Base-by-base conservation (phyloP, 2,113 vertebrate species). In the Chauna torquata region DNA sequence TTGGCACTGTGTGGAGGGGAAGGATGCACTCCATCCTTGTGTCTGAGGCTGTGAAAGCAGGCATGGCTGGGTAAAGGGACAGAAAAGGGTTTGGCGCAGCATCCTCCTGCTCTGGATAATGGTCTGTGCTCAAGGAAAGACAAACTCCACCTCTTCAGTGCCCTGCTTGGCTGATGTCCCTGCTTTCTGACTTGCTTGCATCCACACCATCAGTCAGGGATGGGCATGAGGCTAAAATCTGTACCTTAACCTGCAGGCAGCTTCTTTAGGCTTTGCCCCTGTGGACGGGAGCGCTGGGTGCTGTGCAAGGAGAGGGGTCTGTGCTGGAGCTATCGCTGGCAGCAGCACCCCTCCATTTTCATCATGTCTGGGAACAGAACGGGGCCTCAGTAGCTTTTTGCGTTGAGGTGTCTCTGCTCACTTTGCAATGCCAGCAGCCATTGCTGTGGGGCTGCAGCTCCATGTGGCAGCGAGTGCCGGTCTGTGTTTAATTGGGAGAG, bases 201-300 rank as follows among this genome's bases (percentile, higher is more conserved):
- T 27, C 49, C 55, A 12, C 2, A 1, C 70, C 50, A 6, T n/a
- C 40, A 2, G 70, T 34, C 52, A 52, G 34, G 19, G 69, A 12
- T 49, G 65, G 38, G 54, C 49, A 44, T 17, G 18, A 6, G 70
- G 82, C 45, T 86, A 16, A 64, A 92, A 92, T 24, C n/a, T 57
- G 36, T 9, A 12, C 55, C 32, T 47, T 14, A 15, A 45, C 16
- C 18, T 20, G 11, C 71, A 66, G 65, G 64, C 16, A 3, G 25
- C 6, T 52, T n/a, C 65, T n/a, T 36, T 2, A 2, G 25, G 10
- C 6, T 16, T 8, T 0, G 19, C 57, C 3, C 0, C n/a, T 30
- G 22, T 16, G 20, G 76, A 16, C 28, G 32, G 52, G 32, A 17
- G 28, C 13, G 0, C 54, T 5, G 22, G 4, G 47, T 9, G 50